These are phyloP conservation scores for Sturmia bella DNA, from an alignment of 2,888 invertebrate genomes.

Conservation along the genomic window DNA sequence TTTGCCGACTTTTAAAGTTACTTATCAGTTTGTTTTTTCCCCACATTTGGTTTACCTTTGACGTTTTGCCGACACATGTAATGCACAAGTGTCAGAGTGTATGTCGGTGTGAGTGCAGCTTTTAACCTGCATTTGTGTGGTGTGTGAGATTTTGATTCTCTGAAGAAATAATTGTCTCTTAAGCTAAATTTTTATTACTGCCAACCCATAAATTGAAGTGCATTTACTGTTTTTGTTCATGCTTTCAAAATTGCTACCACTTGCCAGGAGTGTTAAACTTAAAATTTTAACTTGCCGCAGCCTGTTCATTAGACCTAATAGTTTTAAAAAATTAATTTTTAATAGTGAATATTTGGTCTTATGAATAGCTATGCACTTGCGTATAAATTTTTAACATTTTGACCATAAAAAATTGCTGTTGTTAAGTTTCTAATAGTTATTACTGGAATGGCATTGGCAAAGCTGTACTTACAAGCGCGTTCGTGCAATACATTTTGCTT, in stretches of 20 bases:
- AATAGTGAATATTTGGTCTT: no score
- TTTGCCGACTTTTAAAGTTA: constrained; percentile 56
- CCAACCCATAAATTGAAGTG: constrained; percentile 30
- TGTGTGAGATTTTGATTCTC: constrained; percentile 4
- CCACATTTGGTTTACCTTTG: constrained; percentile 37
- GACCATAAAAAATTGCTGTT: no score
- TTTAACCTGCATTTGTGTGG: background rate
- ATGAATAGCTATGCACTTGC: no score
- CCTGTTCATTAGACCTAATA: no score
- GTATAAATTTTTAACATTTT: no score
- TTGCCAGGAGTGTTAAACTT: no score
- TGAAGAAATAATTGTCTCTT: constrained; percentile 27
- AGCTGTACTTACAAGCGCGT: no score
- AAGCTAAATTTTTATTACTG: constrained; percentile 37
- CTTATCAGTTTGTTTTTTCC: constrained; percentile 54
- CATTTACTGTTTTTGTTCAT: constrained; percentile 13
- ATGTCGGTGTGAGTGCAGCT: background rate
- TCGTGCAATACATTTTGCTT: no score
- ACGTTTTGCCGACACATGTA: constrained; percentile 52
- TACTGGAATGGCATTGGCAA: no score
- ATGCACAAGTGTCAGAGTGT: constrained; percentile 1
- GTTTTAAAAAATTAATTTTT: no score
- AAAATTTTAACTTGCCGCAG: no score
- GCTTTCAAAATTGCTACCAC: constrained; percentile 23
- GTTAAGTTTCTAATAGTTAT: no score